Percentiles rank a stretch among this genome's conserved stretches.
These are phyloP conservation scores for Zeuzera pyrina DNA, from an alignment of 2,888 invertebrate species.

Conservation along the genomic window DNA sequence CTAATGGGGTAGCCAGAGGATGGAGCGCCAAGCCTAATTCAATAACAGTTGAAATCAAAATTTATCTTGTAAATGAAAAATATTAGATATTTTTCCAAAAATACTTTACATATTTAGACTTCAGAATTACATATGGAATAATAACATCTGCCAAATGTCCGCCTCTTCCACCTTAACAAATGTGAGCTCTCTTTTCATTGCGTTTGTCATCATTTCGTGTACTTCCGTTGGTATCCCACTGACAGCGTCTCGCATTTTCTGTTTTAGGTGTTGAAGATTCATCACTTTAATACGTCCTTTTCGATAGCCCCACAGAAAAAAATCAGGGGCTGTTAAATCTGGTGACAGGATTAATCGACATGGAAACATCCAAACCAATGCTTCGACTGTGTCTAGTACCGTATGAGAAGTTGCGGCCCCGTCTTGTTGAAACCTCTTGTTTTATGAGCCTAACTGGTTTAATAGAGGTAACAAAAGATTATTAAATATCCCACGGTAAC, in stretches of 20 bases:
- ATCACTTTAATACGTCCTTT: not conserved
- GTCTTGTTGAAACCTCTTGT: not conserved
- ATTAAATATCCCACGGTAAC: not conserved
- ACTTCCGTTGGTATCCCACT: not conserved
- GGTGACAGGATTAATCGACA: not conserved
- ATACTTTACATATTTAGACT: not conserved
- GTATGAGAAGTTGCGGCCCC: not conserved
- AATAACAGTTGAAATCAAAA: no score
- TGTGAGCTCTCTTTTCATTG: not conserved
- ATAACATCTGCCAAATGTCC: not conserved
- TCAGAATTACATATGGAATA: not conserved
- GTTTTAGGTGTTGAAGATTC: not conserved
- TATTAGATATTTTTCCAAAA: not conserved
- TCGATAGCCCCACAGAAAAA: not conserved
- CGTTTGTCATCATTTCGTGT: not conserved
- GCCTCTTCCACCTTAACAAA: not conserved
- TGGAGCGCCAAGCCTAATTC: no score
- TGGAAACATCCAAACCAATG: not conserved
- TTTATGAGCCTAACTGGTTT: not conserved
- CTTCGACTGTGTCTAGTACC: not conserved
- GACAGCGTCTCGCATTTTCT: not conserved
- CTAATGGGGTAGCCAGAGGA: no score
- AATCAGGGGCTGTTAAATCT: not conserved
- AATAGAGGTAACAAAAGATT: not conserved
- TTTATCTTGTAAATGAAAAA: constrained; percentile 19